These are phyloP conservation scores for Phyllotreta striolata DNA, from an alignment of 2,888 invertebrate genomes.

Conservation along the genomic window DNA sequence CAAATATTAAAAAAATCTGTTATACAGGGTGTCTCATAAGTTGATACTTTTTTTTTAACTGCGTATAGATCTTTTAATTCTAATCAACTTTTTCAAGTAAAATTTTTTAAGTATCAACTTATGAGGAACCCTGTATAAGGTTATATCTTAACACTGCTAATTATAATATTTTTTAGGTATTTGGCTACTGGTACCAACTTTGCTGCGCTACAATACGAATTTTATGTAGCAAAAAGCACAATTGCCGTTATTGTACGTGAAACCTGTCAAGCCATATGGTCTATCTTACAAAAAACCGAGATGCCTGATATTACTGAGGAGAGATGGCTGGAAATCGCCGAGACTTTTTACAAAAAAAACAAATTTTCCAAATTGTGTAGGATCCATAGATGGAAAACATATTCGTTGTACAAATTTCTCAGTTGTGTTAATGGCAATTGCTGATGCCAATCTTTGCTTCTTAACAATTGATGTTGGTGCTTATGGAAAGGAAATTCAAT, in stretches of 20 bases:
- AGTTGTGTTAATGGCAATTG: too few relatives aligned
- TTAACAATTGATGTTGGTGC: too few relatives aligned
- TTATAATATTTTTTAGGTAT: conserved; percentile 30
- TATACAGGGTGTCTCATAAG: too few relatives aligned
- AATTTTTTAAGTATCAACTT: too few relatives aligned
- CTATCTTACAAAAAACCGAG: conserved; percentile 30
- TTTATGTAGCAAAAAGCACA: conserved; percentile 33
- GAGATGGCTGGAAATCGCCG: conserved; percentile 34
- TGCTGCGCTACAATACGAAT: conserved; percentile 34
- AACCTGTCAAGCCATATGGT: conserved; percentile 39
- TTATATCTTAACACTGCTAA: too few relatives aligned
- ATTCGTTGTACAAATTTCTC: conserved; percentile 32
- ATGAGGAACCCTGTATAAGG: too few relatives aligned
- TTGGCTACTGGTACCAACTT: conserved; percentile 37
- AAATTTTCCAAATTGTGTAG: conserved; percentile 45
- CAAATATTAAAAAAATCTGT: neutral
- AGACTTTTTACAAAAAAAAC: conserved; percentile 36
- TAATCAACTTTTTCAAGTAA: too few relatives aligned
- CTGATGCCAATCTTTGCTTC: conserved; percentile 32
- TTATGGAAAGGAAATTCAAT: too few relatives aligned
- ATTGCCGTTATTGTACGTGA: conserved; percentile 36
- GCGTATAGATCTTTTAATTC: too few relatives aligned
- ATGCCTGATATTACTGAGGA: conserved; percentile 38
- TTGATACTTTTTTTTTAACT: too few relatives aligned
- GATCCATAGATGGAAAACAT: conserved; percentile 23